phyloP scores from a whole-genome alignment of 35 echinoderm and acorn worm genomes.

The Anneissia japonica region DNA sequence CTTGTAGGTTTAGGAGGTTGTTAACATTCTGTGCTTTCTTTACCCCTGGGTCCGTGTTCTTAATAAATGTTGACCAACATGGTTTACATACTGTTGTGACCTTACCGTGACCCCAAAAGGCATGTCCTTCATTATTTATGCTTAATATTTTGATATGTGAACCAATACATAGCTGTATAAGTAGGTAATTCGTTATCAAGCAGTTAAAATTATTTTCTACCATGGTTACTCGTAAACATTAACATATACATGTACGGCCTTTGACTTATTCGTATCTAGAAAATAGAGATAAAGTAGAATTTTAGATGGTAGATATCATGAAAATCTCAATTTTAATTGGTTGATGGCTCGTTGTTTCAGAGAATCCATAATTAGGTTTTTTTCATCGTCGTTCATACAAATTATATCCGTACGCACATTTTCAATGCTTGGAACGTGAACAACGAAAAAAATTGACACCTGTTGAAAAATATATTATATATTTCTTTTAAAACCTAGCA shows the following conservation, averaged over 20 bases:
- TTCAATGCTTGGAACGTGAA: too few species aligned
- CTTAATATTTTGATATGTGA: background rate
- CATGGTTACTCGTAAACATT: background rate
- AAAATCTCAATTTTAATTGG: too few species aligned
- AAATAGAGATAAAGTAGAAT: too few species aligned
- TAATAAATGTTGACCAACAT: background rate
- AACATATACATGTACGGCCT: background rate
- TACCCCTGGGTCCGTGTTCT: background rate
- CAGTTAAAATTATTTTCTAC: background rate
- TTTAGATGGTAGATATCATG: too few species aligned
- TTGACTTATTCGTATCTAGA: background rate
- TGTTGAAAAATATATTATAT: too few species aligned
- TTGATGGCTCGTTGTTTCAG: too few species aligned
- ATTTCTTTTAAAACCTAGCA: too few species aligned
- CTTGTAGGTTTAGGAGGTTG: background rate
- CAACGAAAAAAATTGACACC: too few species aligned
- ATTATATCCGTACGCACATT: too few species aligned
- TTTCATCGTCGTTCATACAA: too few species aligned
- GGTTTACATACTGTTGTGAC: background rate
- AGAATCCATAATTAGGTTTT: too few species aligned
- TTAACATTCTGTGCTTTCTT: background rate
- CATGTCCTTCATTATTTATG: background rate
- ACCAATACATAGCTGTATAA: too few species aligned
- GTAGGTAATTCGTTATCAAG: background rate
- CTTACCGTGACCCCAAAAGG: background rate